Evolutionary conservation across 1,140 invertebrate genomes (phyloP).

Genomic region (Drosophila truncata): DNA sequence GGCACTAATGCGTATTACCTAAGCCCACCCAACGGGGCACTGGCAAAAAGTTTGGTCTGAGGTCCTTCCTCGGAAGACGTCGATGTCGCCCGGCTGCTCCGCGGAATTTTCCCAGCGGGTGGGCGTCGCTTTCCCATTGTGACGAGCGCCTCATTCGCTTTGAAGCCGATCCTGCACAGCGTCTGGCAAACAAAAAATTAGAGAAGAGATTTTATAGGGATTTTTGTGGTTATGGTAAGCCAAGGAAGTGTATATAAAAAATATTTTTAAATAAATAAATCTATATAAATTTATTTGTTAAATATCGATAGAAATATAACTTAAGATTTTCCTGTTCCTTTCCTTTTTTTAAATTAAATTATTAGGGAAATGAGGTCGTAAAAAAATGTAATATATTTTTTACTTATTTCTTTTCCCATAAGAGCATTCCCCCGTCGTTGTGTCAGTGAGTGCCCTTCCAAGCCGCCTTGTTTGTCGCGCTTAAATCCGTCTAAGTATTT

Average conservation of each 20-base stretch:
- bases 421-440: constrained; percentile 28
- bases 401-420: neutral
- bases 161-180: constrained; percentile 54
- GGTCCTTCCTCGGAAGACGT: constrained; percentile 23
- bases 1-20: constrained; percentile 82
- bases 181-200: constrained; percentile 46
- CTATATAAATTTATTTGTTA: neutral
- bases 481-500: constrained; percentile 81
- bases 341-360: neutral
- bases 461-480: constrained; percentile 73
- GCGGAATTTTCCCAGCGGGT: constrained; percentile 38
- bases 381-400: neutral
- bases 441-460: neutral
- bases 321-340: neutral
- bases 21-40: constrained; percentile 62
- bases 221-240: constrained; percentile 16
- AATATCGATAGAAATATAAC: neutral
- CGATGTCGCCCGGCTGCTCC: constrained; percentile 15
- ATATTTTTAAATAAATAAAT: neutral
- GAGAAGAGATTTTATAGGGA: constrained; percentile 31
- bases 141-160: constrained; percentile 52
- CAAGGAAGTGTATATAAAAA: neutral
- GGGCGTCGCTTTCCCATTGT: constrained; percentile 32
- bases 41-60: neutral
- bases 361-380: neutral